Percentiles rank a stretch among this genome's conserved stretches.
These are phyloP conservation scores for Pachydiplax longipennis DNA, from an alignment of 2,888 invertebrate species.

Conservation along the genomic window DNA sequence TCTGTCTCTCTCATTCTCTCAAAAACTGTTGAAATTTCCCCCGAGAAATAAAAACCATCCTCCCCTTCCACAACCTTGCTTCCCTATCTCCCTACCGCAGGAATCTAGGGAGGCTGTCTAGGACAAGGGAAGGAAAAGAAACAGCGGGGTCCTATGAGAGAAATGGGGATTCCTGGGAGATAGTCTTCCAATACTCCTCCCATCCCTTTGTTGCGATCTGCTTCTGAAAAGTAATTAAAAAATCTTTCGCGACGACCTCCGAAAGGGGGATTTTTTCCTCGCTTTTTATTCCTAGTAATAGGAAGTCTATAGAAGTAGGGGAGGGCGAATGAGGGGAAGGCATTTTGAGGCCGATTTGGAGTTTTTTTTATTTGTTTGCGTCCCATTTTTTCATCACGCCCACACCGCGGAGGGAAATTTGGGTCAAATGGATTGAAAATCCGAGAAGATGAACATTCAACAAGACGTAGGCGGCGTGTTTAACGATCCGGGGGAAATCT, in stretches of 20 bases:
- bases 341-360: neutral
- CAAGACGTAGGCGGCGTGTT: neutral
- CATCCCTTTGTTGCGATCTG: neutral
- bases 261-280: too few relatives aligned
- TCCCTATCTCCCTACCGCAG: neutral
- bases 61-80: neutral
- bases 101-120: neutral
- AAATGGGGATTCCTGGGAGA: neutral
- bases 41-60: neutral
- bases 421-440: neutral
- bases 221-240: neutral
- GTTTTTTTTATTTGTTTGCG: neutral
- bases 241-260: neutral
- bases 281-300: too few relatives aligned
- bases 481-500: neutral
- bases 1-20: neutral
- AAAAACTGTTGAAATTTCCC: neutral
- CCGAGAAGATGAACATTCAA: neutral
- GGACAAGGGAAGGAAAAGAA: neutral
- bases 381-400: neutral
- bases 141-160: neutral
- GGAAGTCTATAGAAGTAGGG: too few relatives aligned
- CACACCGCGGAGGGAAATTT: neutral
- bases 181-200: neutral
- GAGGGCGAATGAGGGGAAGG: neutral